Evolutionary conservation across 2,888 invertebrate species (phyloP), one percentile per base, ranked within the genome.

Genomic region (Formica aserva): DNA sequence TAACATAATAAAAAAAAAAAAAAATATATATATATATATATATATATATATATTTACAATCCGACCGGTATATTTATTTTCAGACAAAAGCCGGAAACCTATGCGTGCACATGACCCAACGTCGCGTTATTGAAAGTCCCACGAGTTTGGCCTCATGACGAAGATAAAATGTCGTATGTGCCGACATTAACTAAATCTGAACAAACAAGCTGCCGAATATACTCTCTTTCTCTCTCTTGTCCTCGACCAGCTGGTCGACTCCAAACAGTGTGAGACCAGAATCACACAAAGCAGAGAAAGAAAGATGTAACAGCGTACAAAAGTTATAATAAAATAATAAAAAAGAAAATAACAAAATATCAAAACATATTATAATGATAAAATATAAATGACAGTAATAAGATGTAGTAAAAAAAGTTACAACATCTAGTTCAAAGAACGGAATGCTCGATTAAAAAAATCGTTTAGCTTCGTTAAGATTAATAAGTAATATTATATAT

Each of bases 161-260:
- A 87, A 91, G 90, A 88, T 89, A 89, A 86, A 91, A 85, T 86
- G 85, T 86, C 88, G 88, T 88, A 88, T 87, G 86, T 85, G 88
- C 90, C 88, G 92, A 92, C 92, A 92, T 93, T 93, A 93, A 94
- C 92, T 85, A 93, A 94, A 94, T 93, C 93, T 91, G 93, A 93
- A 92, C 92, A 94, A 93, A 94, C 93, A 93, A 80, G 85, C 87
- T 86, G 82, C 86, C 85, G 75, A 67, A 82, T 83, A 55, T 71
- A 26, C n/a, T 52, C 52, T 77, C 60, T 45, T 82, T 41, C 22
- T 22, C 77, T 45, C 48, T 41, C 41, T 77, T 69, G 65, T 67
- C 18, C 63, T 41, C 77, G 80, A 87, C 91, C 92, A 91, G 91
- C 92, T 92, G 92, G 91, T 86, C 89, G 86, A 80, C 85, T 84